Evolutionary conservation across 1,140 invertebrate species (phyloP).

Genomic region (Psilanteris sp.): DNA sequence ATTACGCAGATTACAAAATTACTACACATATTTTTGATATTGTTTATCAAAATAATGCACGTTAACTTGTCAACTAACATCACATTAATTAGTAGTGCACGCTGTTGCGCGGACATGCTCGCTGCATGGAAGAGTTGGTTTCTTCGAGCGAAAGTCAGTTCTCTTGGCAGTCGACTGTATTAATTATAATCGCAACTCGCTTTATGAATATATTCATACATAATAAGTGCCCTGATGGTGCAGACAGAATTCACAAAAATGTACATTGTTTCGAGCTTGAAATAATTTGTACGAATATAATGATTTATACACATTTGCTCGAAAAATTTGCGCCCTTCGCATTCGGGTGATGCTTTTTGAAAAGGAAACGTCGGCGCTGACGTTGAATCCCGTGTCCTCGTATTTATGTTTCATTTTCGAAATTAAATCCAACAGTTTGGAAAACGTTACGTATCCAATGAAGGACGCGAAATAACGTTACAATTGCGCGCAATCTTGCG

Average conservation of each 20-base stretch:
- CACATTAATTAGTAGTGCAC: slow-evolving; percentile 49
- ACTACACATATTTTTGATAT: no score
- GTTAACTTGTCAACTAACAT: slow-evolving; percentile 24
- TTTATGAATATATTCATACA: slow-evolving; percentile 51
- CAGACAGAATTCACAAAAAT: slow-evolving; percentile 48
- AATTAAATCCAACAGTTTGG: background rate
- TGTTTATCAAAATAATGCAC: slow-evolving; percentile 12
- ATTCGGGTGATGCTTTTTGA: no score
- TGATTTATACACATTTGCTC: no score
- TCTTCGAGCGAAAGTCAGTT: slow-evolving; percentile 48
- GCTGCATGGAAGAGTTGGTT: slow-evolving; percentile 50
- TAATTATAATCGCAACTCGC: slow-evolving; percentile 54
- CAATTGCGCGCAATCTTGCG: no score
- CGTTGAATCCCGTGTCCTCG: background rate
- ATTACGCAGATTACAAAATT: no score
- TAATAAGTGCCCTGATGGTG: slow-evolving; percentile 40
- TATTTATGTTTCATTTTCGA: background rate
- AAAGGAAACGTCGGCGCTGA: background rate
- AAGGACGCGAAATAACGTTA: background rate
- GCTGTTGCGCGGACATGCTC: slow-evolving; percentile 40
- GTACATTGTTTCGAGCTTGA: slow-evolving; percentile 24
- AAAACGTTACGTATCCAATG: background rate
- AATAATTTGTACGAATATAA: no score
- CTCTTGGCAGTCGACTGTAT: slow-evolving; percentile 56
- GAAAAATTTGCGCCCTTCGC: no score